phyloP scores from a whole-genome alignment of 2,888 invertebrate genomes.

The Nemotelus pantherinus region DNA sequence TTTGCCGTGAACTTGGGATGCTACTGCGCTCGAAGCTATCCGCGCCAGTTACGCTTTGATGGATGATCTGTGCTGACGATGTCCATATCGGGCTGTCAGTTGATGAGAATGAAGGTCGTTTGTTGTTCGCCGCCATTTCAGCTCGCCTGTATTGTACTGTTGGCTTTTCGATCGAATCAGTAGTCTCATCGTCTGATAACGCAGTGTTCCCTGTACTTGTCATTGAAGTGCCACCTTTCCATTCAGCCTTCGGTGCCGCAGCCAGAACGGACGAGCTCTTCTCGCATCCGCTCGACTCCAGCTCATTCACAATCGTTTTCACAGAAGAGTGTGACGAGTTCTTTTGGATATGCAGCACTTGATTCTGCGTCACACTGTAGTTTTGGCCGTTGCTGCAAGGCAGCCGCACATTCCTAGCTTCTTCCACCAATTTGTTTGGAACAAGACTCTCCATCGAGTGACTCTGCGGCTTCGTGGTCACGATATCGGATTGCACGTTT shows the following conservation, averaged over 20 bases:
- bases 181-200: conserved; percentile 35
- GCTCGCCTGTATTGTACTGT: conserved; percentile 50
- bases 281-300: conserved; percentile 69
- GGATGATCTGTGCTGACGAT: conserved; percentile 62
- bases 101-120: conserved; percentile 47
- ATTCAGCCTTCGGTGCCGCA: conserved; percentile 52
- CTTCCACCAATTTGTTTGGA: conserved; percentile 65
- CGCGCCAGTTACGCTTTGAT: conserved; percentile 56
- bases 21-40: conserved; percentile 65
- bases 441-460: conserved; percentile 64
- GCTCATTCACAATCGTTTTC: conserved; percentile 72
- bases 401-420: conserved; percentile 82
- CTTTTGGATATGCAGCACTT: conserved; percentile 83
- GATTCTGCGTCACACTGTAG: conserved; percentile 91
- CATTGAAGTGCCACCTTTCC: background rate
- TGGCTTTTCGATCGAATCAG: conserved; percentile 23
- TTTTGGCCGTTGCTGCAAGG: conserved; percentile 86
- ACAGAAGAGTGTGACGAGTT: conserved; percentile 61
- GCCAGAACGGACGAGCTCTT: conserved; percentile 58
- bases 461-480: conserved; percentile 63
- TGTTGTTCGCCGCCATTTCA: conserved; percentile 23
- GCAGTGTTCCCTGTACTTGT: background rate
- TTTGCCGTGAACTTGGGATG: conserved; percentile 68
- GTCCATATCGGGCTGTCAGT: conserved; percentile 61
- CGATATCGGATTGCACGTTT: conserved; percentile 57